Conservation (phyloP, 2,888 invertebrate species). For the Charanyca ferruginea region DNA sequence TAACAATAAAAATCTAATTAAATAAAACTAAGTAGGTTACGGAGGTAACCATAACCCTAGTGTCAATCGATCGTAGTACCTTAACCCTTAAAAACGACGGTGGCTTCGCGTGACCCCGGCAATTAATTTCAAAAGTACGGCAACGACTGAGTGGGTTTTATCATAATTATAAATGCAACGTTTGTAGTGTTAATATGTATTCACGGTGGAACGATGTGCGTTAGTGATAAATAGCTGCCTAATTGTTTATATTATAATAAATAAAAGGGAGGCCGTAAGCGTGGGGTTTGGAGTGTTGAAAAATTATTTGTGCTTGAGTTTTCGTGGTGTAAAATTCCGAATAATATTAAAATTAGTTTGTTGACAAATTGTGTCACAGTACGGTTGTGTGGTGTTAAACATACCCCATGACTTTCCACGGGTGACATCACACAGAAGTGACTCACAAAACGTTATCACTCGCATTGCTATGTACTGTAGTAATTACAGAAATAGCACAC, state of each 20-base stretch:
- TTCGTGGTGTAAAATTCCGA: conserved; percentile 33
- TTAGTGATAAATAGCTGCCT: conserved; percentile 71
- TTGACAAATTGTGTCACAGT: conserved; percentile 41
- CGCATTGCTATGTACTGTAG: conserved; percentile 39
- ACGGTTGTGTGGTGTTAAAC: conserved; percentile 19
- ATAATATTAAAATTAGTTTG: conserved; percentile 43
- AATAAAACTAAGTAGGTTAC: conserved; percentile 65
- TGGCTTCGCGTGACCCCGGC: conserved; percentile 77
- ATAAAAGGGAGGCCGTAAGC: conserved; percentile 50
- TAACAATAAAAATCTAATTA: conserved; percentile 60
- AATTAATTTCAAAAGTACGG: conserved; percentile 79
- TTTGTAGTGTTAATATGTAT: conserved; percentile 71
- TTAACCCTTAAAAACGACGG: conserved; percentile 69
- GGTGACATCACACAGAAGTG: conserved; percentile 33
- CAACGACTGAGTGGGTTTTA: conserved; percentile 65
- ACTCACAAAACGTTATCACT: conserved; percentile 36
- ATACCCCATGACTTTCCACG: conserved; percentile 30
- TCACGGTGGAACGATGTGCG: conserved; percentile 73
- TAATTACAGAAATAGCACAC: conserved; percentile 31
- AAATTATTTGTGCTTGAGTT: conserved; percentile 46
- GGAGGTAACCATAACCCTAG: conserved; percentile 58
- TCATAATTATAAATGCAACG: conserved; percentile 67
- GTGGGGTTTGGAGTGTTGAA: conserved; percentile 53
- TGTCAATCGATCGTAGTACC: conserved; percentile 62
- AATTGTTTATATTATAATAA: conserved; percentile 69